phyloP scores from a whole-genome alignment of 2,888 invertebrate species.

The Candidula unifasciata region DNA sequence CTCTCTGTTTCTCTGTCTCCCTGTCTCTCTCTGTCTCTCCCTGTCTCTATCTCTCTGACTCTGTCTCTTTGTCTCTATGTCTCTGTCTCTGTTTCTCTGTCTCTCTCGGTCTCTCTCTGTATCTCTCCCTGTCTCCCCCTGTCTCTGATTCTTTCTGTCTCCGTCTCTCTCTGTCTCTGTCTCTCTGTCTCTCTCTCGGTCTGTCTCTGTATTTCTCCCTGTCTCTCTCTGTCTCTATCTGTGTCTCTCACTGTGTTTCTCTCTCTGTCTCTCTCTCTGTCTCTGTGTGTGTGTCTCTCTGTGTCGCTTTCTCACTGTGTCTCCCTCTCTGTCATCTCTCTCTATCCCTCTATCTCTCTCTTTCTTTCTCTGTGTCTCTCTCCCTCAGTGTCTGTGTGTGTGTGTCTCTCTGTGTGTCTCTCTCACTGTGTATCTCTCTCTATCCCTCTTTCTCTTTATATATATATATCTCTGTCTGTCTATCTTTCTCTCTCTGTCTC shows the following conservation, averaged over 20 bases:
- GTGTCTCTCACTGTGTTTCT: background rate
- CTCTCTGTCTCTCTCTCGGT: background rate
- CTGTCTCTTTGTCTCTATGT: background rate
- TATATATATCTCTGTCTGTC: too few relatives aligned
- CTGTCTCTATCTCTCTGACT: slow-evolving; percentile 3
- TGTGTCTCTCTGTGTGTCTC: background rate
- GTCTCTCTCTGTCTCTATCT: background rate
- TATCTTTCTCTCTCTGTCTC: background rate
- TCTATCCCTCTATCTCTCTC: background rate
- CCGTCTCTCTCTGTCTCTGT: background rate
- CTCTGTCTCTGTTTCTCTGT: background rate
- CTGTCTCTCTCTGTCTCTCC: background rate
- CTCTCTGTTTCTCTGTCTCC: background rate
- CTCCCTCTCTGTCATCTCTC: background rate
- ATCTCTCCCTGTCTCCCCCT: slow-evolving; percentile 11
- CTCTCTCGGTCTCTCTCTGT: background rate
- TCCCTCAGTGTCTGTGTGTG: background rate
- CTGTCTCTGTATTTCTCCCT: background rate
- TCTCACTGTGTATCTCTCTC: background rate
- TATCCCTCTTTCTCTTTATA: slow-evolving; percentile 33
- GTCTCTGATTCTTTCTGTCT: background rate
- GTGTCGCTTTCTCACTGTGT: background rate
- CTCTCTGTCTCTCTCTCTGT: background rate
- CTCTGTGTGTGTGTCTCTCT: slow-evolving; percentile 7
- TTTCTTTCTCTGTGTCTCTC: background rate